Evolutionary conservation across 2,113 vertebrate species (phyloP), one percentile per base, ranked within the genome.

Genomic region (Callospermophilus lateralis): DNA sequence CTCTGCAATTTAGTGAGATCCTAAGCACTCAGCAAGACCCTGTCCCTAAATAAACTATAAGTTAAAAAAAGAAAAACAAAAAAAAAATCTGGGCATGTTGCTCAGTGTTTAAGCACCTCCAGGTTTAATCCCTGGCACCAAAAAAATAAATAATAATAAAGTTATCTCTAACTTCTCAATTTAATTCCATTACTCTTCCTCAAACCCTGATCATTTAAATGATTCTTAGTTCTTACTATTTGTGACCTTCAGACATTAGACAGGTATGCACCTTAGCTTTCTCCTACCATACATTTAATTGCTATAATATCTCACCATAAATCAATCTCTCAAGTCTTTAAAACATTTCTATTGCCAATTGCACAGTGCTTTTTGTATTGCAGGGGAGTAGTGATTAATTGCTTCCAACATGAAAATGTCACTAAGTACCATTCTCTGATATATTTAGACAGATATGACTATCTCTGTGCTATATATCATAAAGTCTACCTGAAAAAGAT

Each of bases 301-400:
- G 39, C 51, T 92, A 0, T 65, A 93, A 88, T 87, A 94, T 85
- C 9, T 70, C 73, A 81, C 55, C 51, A 88, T 88, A 88, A 51
- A 95, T 96, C 61, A 79, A 65, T 34, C 24, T 96, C 55, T 68
- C 26, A 67, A 84, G 30, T 85, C 77, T 84, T 87, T 85, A 81
- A 93, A 84, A 73, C 30, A 77, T 70, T 83, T 79, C 61, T 92
- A 83, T 72, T 94, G 88, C n/a, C 88, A 95, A 84, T 13, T 4
- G 12, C 81, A 39, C 32, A 76, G 53, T 55, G 39, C 20, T 90
- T 68, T 81, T 13, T 24, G 45, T 84, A 19, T 32, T 85, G n/a
- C n/a, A 74, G 26, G 39, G 19, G 95, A 77, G 16, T 74, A 74
- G 48, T 90, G 84, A 96, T 78, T 94, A 96, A 96, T 90, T 86